Percentiles rank a stretch among this genome's conserved stretches.
Conservation (phyloP, 2,888 invertebrate genomes). For the Netelia virgata region DNA sequence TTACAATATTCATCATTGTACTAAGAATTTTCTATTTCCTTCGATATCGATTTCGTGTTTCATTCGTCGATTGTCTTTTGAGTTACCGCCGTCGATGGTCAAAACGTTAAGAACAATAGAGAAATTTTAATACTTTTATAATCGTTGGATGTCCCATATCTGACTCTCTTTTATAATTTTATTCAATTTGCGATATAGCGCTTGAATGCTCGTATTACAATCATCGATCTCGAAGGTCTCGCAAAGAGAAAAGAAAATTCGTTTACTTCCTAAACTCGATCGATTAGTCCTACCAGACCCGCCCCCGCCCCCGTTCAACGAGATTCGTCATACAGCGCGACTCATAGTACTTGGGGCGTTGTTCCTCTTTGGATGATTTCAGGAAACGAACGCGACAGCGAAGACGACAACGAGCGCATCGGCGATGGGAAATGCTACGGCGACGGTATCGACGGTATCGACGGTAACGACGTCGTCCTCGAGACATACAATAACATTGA, state of each 20-base stretch:
- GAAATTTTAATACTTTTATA: background rate
- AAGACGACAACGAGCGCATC: slow-evolving; percentile 11
- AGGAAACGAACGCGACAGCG: slow-evolving; percentile 40
- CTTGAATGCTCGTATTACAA: background rate
- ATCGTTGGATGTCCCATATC: background rate
- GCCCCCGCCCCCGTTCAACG: background rate
- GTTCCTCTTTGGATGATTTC: slow-evolving; percentile 38
- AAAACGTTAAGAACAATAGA: background rate
- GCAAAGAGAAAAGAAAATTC: background rate
- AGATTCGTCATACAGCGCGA: background rate
- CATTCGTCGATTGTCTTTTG: background rate
- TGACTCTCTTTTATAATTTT: slow-evolving; percentile 4
- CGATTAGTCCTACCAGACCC: background rate
- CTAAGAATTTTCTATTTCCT: background rate
- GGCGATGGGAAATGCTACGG: background rate
- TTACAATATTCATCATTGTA: background rate
- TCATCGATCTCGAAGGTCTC: background rate
- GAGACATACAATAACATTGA: slow-evolving; percentile 73
- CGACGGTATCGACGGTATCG: slow-evolving; percentile 15
- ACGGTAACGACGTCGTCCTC: slow-evolving; percentile 63
- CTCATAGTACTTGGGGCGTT: background rate
- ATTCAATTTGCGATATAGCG: slow-evolving; percentile 6
- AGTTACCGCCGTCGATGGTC: background rate
- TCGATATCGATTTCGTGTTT: background rate
- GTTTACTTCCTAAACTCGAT: slow-evolving; percentile 1